These are phyloP conservation scores for Pomatorhinus ruficollis DNA, from an alignment of 2,113 vertebrate genomes.

Conservation along the genomic window DNA sequence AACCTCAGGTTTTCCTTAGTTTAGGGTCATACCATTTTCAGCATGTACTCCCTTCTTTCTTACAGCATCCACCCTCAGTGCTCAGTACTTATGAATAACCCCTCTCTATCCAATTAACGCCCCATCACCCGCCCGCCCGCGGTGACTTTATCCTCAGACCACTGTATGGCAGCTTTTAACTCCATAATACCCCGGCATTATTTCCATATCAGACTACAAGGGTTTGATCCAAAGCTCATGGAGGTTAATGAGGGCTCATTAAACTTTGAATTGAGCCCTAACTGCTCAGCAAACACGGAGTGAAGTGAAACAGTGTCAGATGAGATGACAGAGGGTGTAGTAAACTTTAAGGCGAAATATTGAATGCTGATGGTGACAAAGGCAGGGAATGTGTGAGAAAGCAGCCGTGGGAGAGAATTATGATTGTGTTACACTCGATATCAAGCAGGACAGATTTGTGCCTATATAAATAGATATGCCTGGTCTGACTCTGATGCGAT, in stretches of 20 bases:
- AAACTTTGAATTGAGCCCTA: constrained; percentile 47
- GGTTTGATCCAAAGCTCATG: constrained; percentile 23
- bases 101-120: constrained; percentile 53
- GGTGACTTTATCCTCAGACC: constrained; percentile 54
- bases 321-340: neutral
- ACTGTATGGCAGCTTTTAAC: constrained; percentile 50
- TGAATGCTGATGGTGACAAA: neutral
- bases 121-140: neutral
- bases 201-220: constrained; percentile 48
- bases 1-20: neutral
- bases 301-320: neutral
- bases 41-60: neutral
- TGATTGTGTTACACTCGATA: neutral
- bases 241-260: constrained; percentile 66
- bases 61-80: neutral
- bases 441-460: neutral
- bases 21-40: neutral
- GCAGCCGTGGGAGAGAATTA: neutral
- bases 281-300: neutral
- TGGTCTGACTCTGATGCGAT: neutral
- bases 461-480: constrained; percentile 2
- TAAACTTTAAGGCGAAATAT: neutral
- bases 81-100: constrained; percentile 36
- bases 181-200: constrained; percentile 54
- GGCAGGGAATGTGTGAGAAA: neutral